phyloP scores from a whole-genome alignment of 2,113 vertebrate species.

The Coreoperca whiteheadi region DNA sequence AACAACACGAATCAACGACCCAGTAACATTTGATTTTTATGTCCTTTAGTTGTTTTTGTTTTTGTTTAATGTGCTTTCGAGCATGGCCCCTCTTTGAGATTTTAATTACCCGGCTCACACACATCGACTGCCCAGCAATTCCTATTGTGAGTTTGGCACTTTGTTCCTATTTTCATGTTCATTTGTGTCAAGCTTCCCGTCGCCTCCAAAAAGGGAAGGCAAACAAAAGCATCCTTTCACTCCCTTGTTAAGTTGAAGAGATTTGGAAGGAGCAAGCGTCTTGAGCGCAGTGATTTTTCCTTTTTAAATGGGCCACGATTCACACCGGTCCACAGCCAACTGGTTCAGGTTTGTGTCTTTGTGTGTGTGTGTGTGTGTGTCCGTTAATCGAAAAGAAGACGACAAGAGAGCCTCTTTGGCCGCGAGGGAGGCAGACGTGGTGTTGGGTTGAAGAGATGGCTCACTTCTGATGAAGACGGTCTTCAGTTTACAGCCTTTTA shows the following conservation, averaged over 20 bases:
- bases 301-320: slow-evolving; percentile 55
- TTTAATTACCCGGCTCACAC: slow-evolving; percentile 52
- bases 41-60: neutral
- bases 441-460: slow-evolving; percentile 14
- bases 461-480: slow-evolving; percentile 25
- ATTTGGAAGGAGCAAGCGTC: slow-evolving; percentile 52
- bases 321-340: slow-evolving; percentile 53
- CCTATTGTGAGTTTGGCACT: slow-evolving; percentile 59
- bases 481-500: slow-evolving; percentile 4
- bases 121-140: slow-evolving; percentile 34
- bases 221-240: slow-evolving; percentile 90
- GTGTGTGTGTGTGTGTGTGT: neutral
- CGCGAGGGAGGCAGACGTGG: neutral
- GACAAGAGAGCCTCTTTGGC: neutral
- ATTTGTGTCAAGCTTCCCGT: slow-evolving; percentile 82
- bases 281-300: slow-evolving; percentile 29
- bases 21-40: neutral
- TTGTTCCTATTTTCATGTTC: slow-evolving; percentile 68
- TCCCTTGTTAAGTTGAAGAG: slow-evolving; percentile 57
- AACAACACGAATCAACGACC: neutral
- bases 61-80: neutral
- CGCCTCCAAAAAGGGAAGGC: slow-evolving; percentile 80
- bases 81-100: slow-evolving; percentile 28
- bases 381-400: neutral
- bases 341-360: slow-evolving; percentile 11